Base-by-base conservation (phyloP, 1,140 invertebrate genomes). In the silkworm (Bombyx mori) region DNA sequence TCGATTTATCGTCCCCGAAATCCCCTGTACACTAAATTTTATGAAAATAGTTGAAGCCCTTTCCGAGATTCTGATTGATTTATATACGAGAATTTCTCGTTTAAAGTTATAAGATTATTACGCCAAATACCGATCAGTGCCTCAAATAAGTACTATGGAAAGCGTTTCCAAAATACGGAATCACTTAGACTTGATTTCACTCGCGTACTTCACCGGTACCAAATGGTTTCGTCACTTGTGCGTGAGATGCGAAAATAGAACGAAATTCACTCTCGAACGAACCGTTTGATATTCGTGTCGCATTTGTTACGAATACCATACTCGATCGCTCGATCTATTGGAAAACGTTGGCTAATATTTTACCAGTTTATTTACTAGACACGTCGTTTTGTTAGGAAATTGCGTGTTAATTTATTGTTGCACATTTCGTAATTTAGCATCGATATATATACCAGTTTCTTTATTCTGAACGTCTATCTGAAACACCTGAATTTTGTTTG, bases 211-310 rank as follows among this genome's bases (percentile, higher is more conserved):
- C 46, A 44, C 44, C 43, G 44, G 44, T 26, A 45, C 9, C 1
- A 35, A 51, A 7, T 26, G 44, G 43, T 54, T 54, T 44, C 53
- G 53, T 9, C 7, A 54, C 26, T 22, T 45, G 22, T 54, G 53
- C 53, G 53, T 54, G 53, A 54, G 44, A 54, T 54, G 43, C 12
- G 42, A 54, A 54, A 54, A 54, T 54, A 54, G 53, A 54, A 46
- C 52, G 35, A 43, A 43, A 54, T 54, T 46, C 53, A 46, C 53
- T 54, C 43, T 54, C 26, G n/a, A 54, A 35, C 42, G 35, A 53
- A n/a, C 12, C 7, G 12, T 49, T 42, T 42, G 43, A 54, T 12
- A 54, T 49, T 49, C 48, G 43, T 44, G 43, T 54, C 42, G 10
- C 52, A 42, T 54, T 54, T 9, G 43, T 54, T 12, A 18, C 42